Evolutionary conservation across 2,888 invertebrate genomes (phyloP), one percentile per base, ranked within the genome.

Genomic region (Rhingia campestris): DNA sequence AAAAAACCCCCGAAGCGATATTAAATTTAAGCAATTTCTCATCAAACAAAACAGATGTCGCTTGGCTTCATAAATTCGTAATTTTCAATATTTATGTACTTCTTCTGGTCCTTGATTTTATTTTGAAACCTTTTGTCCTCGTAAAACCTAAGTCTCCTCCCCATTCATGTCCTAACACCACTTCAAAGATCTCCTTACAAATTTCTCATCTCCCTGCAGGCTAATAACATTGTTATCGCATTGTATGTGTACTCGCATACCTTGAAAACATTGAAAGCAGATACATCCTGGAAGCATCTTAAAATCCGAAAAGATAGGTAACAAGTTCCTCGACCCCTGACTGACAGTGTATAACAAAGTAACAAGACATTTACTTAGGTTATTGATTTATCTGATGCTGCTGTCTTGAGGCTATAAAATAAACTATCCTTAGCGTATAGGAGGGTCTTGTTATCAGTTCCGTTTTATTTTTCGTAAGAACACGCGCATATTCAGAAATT

Each of bases 311-410:
- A 9, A 2, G 41, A 61, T n/a, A 22, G 47, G 47, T 37, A 41
- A 22, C 30, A 45, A 30, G 67, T 67, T 69, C 75, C 43, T 45
- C 47, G 61, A 74, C 56, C 56, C 56, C 56, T 56, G 6, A 51
- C 56, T 30, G 30, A 37, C 22, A 41, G 56, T 49, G 63, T 47
- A 64, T 54, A 66, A 76, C 64, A 66, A 76, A 76, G 64, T 76
- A 53, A 70, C 22, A 45, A 72, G 76, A 70, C 76, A 81, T 76
- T 81, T 76, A 75, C 75, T 69, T 63, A 47, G 58, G 41, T 70
- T 81, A 81, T 81, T 76, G 81, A 76, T 70, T 72, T 76, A 70
- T 76, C 64, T 47, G 45, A n/a, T 45, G 41, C 53, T 53, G 37
- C 12, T 45, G 1, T 43, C 81, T 61, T 37, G 14, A 56, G 61